phyloP scores from a whole-genome alignment of 2,113 vertebrate genomes.

The Lota lota region DNA sequence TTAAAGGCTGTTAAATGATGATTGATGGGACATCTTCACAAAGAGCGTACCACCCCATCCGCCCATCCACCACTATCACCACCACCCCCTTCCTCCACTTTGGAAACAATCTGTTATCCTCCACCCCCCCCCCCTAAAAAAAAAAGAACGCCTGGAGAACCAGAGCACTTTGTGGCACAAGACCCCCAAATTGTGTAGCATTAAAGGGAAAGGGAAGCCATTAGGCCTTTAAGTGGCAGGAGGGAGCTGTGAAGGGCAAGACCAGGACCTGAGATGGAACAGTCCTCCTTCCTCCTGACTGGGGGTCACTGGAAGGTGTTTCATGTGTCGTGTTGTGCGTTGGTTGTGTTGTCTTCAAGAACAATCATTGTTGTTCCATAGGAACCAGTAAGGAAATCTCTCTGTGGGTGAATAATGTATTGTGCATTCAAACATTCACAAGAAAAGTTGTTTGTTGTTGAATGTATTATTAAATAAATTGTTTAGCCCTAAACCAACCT shows the following conservation, averaged over 20 bases:
- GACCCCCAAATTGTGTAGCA: conserved; percentile 60
- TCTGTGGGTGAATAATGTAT: no score
- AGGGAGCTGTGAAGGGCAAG: conserved; percentile 55
- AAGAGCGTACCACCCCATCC: conserved; percentile 9
- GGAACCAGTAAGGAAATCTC: no score
- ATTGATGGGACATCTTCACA: conserved; percentile 64
- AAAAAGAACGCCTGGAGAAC: conserved; percentile 42
- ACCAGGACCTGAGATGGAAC: conserved; percentile 45
- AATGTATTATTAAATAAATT: no score
- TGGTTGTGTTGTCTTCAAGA: no score
- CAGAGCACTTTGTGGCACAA: conserved; percentile 55
- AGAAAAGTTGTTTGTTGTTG: no score
- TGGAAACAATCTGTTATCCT: conserved; percentile 68
- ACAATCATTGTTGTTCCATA: no score
- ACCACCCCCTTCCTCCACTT: conserved; percentile 48
- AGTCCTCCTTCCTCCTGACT: conserved; percentile 48
- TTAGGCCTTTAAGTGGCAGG: conserved; percentile 66
- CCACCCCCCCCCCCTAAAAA: neutral
- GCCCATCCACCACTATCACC: no score
- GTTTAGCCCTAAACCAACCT: no score
- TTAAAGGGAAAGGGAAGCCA: conserved; percentile 44
- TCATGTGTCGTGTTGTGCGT: no score
- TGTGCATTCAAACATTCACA: no score
- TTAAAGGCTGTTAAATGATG: conserved; percentile 68
- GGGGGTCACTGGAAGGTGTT: conserved; percentile 37